Evolutionary conservation across 2,888 invertebrate species (phyloP), one percentile per base, ranked within the genome.

Genomic region (Ischnus inquisitorius): DNA sequence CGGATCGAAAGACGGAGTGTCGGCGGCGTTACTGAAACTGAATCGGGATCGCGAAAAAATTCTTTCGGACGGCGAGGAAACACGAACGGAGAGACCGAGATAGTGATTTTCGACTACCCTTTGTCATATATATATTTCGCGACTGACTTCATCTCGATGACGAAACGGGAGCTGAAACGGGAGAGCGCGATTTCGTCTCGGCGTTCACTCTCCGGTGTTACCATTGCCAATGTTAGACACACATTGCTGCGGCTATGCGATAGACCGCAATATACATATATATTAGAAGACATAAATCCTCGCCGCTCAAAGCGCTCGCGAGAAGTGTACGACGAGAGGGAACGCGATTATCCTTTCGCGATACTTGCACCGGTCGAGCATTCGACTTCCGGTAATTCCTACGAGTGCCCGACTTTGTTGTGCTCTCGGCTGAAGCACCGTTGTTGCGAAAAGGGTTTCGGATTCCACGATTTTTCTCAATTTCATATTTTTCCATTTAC

Each of bases 1-100:
- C 84, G 84, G 84, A 81, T 74, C 77, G 69, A 84, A 77, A 84
- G 77, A 80, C 80, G 69, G 69, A 60, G 69, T 69, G 64, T 48
- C 65, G 74, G 69, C 16, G 16, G 71, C 16, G 71, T 78, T 77
- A 54, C 80, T 80, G 71, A 83, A 82, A 71, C 72, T 72, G 60
- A 82, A 84, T 74, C 39, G 62, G 43, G 68, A 80, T 80, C 77
- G 72, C 68, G 54, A 77, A 77, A 76, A 57, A 57, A 57, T 69
- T 80, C 64, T 68, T 76, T 76, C 68, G 71, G 6, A 19, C 22
- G 2, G 25, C 1, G 3, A 25, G 14, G 57, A 14, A 28, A 57
- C 57, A n/a, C 46, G 19, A 10, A 54, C 19, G 10, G 22, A 19
- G 12, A 54, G 54, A 19, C 10, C 1, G 22, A 54, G 22, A 22